These are phyloP conservation scores for Euwallacea fornicatus DNA, from an alignment of 1,140 invertebrate genomes.

Conservation along the genomic window DNA sequence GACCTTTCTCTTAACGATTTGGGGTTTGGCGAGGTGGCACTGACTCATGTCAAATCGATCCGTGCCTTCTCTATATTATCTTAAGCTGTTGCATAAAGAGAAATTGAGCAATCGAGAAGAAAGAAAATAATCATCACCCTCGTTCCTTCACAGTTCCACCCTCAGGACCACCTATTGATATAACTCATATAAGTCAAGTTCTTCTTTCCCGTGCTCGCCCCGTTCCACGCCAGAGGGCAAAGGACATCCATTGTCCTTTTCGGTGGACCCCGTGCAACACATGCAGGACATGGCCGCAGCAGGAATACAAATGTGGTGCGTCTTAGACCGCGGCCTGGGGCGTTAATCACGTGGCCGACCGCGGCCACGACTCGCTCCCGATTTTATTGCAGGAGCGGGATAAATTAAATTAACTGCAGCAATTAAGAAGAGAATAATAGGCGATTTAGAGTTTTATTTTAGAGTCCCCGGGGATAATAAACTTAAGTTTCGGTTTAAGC, in stretches of 20 bases:
- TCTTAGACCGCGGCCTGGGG: constrained; percentile 36
- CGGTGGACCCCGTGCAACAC: constrained; percentile 40
- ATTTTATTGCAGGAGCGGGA: constrained; percentile 54
- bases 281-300: constrained; percentile 43
- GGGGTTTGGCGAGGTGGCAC: no score
- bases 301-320: constrained; percentile 54
- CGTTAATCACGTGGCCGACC: constrained; percentile 39
- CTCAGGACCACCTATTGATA: neutral
- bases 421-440: constrained; percentile 54
- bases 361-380: constrained; percentile 40
- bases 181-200: no score
- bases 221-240: neutral
- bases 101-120: no score
- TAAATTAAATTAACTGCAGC: constrained; percentile 56
- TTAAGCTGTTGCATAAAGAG: no score
- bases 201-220: no score
- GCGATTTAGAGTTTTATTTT: constrained; percentile 50
- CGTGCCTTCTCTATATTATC: no score
- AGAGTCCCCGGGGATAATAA: constrained; percentile 39
- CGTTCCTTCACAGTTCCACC: neutral
- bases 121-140: no score
- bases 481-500: constrained; percentile 37
- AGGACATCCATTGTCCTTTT: constrained; percentile 14
- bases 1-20: no score
- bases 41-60: no score